Conservation (phyloP, 2,113 vertebrate genomes). For the Urocolius indicus region DNA sequence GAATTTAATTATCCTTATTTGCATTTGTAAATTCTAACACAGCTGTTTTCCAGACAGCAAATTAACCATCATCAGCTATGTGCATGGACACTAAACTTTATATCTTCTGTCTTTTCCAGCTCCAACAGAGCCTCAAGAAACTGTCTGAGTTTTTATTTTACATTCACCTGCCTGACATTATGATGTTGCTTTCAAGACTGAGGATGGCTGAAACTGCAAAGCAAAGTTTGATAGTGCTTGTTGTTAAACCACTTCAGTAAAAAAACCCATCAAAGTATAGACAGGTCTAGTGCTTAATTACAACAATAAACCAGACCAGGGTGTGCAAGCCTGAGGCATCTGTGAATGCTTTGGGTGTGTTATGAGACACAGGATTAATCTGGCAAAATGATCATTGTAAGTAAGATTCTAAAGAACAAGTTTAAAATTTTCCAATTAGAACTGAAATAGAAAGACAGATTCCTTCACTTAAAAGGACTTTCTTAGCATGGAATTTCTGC, state of each 20-base stretch:
- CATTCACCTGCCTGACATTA: neutral
- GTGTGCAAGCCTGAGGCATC: neutral
- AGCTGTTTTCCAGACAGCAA: conserved; percentile 4
- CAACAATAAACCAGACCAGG: neutral
- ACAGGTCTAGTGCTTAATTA: conserved; percentile 7
- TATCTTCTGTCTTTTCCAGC: neutral
- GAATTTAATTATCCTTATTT: conserved; percentile 6
- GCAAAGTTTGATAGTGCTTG: neutral
- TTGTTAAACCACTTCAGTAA: neutral
- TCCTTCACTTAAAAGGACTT: neutral
- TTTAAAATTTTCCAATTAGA: neutral
- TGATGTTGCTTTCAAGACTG: neutral
- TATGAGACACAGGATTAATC: conserved; percentile 6
- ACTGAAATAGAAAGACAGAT: neutral
- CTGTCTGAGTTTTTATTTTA: neutral
- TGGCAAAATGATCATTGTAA: neutral
- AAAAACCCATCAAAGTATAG: neutral
- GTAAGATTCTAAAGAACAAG: neutral
- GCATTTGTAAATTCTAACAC: neutral
- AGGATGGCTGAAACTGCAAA: neutral
- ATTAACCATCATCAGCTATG: neutral
- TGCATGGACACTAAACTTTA: neutral
- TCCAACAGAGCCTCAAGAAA: neutral
- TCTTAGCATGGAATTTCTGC: neutral
- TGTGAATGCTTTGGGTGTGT: neutral